Conservation (phyloP, 2,888 invertebrate genomes). For the Thereva unica region DNA sequence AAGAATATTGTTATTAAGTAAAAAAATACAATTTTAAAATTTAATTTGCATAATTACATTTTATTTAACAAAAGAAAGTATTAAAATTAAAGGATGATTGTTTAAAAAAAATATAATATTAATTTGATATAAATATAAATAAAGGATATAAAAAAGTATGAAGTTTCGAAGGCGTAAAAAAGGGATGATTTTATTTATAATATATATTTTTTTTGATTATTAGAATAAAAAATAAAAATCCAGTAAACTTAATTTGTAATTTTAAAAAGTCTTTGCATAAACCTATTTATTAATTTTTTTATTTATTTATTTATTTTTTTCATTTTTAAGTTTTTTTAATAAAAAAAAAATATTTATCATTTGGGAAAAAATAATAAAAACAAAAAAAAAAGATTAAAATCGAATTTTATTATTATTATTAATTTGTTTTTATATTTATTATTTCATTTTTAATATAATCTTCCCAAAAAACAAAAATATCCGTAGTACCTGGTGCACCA, state of each 20-base stretch:
- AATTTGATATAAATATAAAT: conserved; percentile 10
- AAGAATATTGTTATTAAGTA: background rate
- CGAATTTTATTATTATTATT: conserved; percentile 38
- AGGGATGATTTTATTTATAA: too few relatives aligned
- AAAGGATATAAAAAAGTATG: conserved; percentile 4
- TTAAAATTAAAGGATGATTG: conserved; percentile 21
- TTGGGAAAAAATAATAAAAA: conserved; percentile 6
- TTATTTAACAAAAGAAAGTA: background rate
- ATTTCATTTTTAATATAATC: conserved; percentile 30
- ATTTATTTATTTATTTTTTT: conserved; percentile 5
- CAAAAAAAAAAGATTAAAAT: conserved; percentile 8
- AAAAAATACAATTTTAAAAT: too few relatives aligned
- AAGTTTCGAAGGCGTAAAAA: too few relatives aligned
- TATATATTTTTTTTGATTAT: background rate
- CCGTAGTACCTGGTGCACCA: conserved; percentile 92
- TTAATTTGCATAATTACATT: too few relatives aligned
- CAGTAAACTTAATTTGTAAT: conserved; percentile 37
- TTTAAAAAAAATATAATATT: conserved; percentile 18
- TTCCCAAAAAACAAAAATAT: conserved; percentile 33
- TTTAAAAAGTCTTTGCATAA: conserved; percentile 11
- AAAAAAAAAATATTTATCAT: conserved; percentile 1
- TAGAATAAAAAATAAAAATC: conserved; percentile 27
- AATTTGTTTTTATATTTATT: conserved; percentile 41
- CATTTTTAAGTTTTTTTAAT: background rate
- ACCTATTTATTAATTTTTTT: conserved; percentile 14